These are phyloP conservation scores for Amphiprion percula DNA, from an alignment of 2,113 vertebrate genomes.

Conservation along the genomic window DNA sequence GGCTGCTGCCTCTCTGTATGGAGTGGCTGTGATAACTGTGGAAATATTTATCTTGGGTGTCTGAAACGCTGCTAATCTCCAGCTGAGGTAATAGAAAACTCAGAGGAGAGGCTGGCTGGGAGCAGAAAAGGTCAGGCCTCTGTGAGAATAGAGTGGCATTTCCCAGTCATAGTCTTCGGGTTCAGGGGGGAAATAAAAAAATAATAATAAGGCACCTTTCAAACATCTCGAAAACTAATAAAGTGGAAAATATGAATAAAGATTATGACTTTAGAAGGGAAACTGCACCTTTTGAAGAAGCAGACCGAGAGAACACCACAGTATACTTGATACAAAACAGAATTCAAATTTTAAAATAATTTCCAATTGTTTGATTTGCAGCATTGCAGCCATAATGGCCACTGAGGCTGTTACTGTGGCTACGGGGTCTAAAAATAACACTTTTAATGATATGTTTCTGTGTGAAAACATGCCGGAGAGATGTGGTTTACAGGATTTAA, in stretches of 20 bases:
- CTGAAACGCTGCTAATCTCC: constrained; percentile 46
- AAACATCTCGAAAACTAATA: constrained; percentile 10
- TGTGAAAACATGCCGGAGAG: not conserved
- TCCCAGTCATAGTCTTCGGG: constrained; percentile 11
- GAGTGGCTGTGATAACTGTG: constrained; percentile 30
- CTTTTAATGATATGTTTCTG: constrained; percentile 11
- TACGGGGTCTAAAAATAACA: constrained; percentile 1
- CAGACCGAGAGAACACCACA: not conserved
- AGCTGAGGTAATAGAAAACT: constrained; percentile 56
- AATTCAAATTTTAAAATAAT: not conserved
- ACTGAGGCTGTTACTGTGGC: not conserved
- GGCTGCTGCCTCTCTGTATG: not conserved
- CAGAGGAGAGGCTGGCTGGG: constrained; percentile 11
- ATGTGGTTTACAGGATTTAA: constrained; percentile 18
- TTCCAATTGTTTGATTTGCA: not conserved
- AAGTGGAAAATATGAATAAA: not conserved
- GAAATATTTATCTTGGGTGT: constrained; percentile 57
- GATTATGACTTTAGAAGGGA: not conserved
- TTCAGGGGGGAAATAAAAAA: not conserved
- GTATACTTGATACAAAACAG: not conserved
- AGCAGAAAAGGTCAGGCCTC: constrained; percentile 57
- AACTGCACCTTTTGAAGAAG: not conserved
- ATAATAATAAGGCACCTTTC: constrained; percentile 17
- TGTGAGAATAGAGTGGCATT: constrained; percentile 42
- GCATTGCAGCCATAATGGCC: not conserved